Conservation (phyloP, 2,797 vertebrate species). For the Monodelphis domestica region DNA sequence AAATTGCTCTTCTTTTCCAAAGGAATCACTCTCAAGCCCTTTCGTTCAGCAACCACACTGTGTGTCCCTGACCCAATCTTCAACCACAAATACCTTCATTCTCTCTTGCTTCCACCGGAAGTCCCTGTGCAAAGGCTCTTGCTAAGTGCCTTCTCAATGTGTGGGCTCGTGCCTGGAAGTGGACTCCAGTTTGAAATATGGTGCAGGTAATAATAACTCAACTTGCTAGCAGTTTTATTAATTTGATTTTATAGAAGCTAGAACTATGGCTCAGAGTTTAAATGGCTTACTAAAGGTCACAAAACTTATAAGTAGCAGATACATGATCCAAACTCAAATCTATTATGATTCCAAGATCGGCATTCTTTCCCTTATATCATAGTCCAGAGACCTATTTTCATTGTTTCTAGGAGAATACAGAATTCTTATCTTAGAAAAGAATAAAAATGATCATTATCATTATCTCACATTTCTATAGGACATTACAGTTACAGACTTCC, state of each 20-base stretch:
- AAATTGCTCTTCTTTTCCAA: constrained; percentile 65
- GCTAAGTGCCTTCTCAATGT: constrained; percentile 88
- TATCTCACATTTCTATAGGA: background rate
- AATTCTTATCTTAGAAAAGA: background rate
- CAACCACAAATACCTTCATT: constrained; percentile 91
- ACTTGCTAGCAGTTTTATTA: background rate
- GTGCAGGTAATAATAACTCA: constrained; percentile 91
- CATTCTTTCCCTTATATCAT: background rate
- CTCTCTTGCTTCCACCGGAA: constrained; percentile 88
- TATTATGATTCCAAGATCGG: background rate
- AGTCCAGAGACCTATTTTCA: background rate
- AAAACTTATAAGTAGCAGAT: background rate
- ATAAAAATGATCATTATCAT: background rate
- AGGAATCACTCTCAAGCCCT: constrained; percentile 87
- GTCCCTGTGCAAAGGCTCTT: constrained; percentile 94
- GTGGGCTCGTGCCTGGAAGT: constrained; percentile 86
- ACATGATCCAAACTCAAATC: background rate
- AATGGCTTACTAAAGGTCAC: background rate
- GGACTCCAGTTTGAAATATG: constrained; percentile 97
- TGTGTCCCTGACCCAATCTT: constrained; percentile 94
- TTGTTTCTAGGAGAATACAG: background rate
- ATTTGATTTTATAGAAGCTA: background rate
- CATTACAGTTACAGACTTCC: background rate
- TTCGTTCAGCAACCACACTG: constrained; percentile 91
- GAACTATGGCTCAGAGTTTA: background rate